phyloP scores from a whole-genome alignment of 2,113 vertebrate genomes.

The Melanerpes formicivorus region DNA sequence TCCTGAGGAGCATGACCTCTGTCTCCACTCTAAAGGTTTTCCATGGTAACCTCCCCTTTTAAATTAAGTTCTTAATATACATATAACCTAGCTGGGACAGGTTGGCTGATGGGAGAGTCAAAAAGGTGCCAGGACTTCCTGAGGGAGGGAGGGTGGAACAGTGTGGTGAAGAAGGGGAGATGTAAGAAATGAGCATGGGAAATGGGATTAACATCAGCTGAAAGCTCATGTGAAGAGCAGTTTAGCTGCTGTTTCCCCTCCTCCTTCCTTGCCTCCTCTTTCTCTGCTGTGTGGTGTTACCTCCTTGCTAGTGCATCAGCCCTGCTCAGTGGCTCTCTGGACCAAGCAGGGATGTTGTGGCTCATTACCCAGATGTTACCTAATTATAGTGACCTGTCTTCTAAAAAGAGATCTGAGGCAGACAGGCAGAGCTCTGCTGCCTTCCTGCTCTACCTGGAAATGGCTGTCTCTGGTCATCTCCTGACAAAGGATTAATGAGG shows the following conservation, averaged over 20 bases:
- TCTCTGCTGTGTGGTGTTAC: neutral
- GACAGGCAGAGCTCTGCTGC: constrained; percentile 14
- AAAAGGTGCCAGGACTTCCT: neutral
- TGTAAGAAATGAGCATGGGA: neutral
- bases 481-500: constrained; percentile 31
- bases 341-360: neutral
- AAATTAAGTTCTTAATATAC: constrained; percentile 31
- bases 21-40: constrained; percentile 20
- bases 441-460: neutral
- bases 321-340: neutral
- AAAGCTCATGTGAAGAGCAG: neutral
- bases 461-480: neutral
- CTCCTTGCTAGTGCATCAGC: neutral
- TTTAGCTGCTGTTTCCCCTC: constrained; percentile 25
- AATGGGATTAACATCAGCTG: constrained; percentile 48
- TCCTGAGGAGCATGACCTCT: constrained; percentile 36
- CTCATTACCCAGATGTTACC: constrained; percentile 30
- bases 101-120: neutral
- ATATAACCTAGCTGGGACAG: constrained; percentile 12
- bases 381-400: constrained; percentile 12
- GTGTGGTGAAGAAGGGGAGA: neutral
- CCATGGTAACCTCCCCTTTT: neutral
- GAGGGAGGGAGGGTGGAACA: neutral
- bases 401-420: neutral
- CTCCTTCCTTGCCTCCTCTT: neutral